Base-by-base conservation (phyloP, 2,113 vertebrate species). In the Syngnathoides biaculeatus region DNA sequence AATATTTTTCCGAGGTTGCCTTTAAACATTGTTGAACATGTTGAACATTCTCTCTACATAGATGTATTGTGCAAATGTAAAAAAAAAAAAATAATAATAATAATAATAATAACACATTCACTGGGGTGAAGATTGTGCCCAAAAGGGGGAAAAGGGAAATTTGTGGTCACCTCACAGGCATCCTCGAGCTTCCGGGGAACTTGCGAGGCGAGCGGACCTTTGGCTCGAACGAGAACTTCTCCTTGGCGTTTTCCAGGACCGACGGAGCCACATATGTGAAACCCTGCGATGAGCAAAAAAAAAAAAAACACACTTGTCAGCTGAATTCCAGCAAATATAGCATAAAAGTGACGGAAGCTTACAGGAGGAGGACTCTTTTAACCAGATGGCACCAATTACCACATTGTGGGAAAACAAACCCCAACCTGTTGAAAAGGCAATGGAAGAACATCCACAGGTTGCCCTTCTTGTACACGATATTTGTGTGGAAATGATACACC, bases 191-290 rank as follows among this genome's bases (percentile, higher is more conserved):
- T 83, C 96, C 95, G 71, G 95, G 95, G 90, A 98, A 96, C 92
- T 95, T 94, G 78, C 96, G 93, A 73, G 96, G 96, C 61, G 96
- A 98, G 84, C 95, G 94, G 56, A 98, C 94, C 94, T 98, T 99
- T 93, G 96, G 95, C 93, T 98, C 96, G 82, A 96, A 96, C 58
- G 94, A 95, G 92, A 96, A 97, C 87, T 97, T 98, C 87, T 98
- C 97, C 91, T 97, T 98, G 63, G 98, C 92, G 0, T 96, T 98
- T 92, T 99, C 97, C 81, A 98, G 95, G 90, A 98, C 97, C 79
- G 97, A 99, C 70, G 97, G 97, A 91, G 97, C 97, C 91, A 99
- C 97, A 12, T 99, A 99, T 0, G 97, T 99, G 85, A 99, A 99
- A 86, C 97, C 96, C 97, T 99, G 86, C 30, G 79, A 86, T 79